Base-by-base conservation (phyloP, 2,888 invertebrate species). In the Parthenolecanium corni region DNA sequence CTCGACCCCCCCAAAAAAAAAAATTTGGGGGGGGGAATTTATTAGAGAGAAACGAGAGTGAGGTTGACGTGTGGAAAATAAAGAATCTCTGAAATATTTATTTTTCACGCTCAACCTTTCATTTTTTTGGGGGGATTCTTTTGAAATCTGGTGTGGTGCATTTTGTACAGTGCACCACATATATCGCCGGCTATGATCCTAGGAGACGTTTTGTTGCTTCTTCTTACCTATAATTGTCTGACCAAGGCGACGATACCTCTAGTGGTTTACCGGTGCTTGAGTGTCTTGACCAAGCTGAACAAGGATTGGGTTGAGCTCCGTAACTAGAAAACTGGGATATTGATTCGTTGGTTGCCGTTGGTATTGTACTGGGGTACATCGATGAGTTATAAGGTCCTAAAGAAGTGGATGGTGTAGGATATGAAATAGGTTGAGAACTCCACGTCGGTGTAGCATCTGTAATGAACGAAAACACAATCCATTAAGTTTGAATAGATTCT, bases 201-300 rank as follows among this genome's bases (percentile, higher is more conserved):
- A n/a, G n/a, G n/a, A n/a, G n/a, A n/a, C n/a, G n/a, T n/a, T n/a
- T n/a, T n/a, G n/a, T n/a, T n/a, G n/a, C n/a, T n/a, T n/a, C n/a
- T n/a, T n/a, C n/a, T 64, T 64, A 65, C 69, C 69, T 67, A 66
- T 69, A 69, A 36, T 68, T 68, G 64, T 69, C 69, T 1, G 68
- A 65, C 69, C 69, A 69, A 23, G 68, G 69, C 9, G 65, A 53
- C 2, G 66, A 64, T 3, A 66, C 66, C 5, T 67, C 63, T 3
- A 66, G 36, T 18, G 67, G 61, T 63, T 68, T 69, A 49, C 65
- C 21, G 3, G 66, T 20, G 20, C 63, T 57, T 38, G 68, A 68
- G 24, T 52, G 66, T 38, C 62, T 61, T n/a, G 64, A 40, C 65
- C 63, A 63, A 4, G 65, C 31, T 21, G 64, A 44, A 42, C 58